These are phyloP conservation scores for Tenthredo amoena DNA, from an alignment of 2,888 invertebrate genomes.

Conservation along the genomic window DNA sequence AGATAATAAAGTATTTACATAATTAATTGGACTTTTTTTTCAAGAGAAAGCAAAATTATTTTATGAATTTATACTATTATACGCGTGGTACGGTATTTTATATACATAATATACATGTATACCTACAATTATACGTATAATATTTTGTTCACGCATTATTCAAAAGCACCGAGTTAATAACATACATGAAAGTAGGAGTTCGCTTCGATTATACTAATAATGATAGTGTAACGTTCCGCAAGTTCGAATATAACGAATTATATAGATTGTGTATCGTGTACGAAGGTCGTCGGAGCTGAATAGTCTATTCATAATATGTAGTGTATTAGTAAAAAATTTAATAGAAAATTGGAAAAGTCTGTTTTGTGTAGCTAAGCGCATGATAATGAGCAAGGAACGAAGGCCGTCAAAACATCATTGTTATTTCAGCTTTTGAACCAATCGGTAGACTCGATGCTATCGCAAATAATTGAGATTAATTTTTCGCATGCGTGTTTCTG, in stretches of 20 bases:
- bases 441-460: background rate
- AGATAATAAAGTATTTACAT: background rate
- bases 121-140: background rate
- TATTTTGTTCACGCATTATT: background rate
- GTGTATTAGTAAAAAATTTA: background rate
- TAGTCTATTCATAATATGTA: background rate
- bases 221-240: background rate
- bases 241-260: background rate
- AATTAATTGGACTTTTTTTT: background rate
- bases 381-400: background rate
- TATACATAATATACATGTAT: background rate
- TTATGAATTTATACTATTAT: background rate
- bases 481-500: conserved; percentile 22
- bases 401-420: background rate
- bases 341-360: background rate
- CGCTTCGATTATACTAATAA: background rate
- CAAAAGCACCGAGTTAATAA: background rate
- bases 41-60: background rate
- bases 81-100: background rate
- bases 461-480: conserved; percentile 30
- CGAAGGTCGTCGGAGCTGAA: background rate
- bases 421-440: background rate
- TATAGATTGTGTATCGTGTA: conserved; percentile 1
- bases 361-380: background rate
- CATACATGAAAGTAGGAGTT: background rate